Base-by-base conservation (phyloP, 2,888 invertebrate genomes). In the Graphium colonna region DNA sequence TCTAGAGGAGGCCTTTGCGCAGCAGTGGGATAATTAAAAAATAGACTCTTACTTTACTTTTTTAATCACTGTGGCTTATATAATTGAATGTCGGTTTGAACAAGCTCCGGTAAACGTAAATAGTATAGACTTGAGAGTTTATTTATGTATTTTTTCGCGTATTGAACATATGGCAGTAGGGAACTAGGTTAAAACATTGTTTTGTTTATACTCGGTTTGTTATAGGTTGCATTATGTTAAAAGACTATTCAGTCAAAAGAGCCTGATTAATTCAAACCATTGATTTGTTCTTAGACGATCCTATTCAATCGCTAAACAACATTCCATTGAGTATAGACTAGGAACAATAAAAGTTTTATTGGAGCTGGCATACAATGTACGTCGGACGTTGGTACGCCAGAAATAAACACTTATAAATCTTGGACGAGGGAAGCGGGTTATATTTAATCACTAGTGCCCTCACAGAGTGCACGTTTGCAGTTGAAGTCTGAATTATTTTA, bases 391-490 rank as follows among this genome's bases (percentile, higher is more conserved):
- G 56, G 63, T 63, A 63, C 63, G 68, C 73, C 73, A 71, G 79
- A 77, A 84, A 83, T 85, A 84, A 84, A 80, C 83, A 81, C 85
- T 77, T 85, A 86, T 88, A 88, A 87, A 88, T 88, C 85, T 86
- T 72, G 5, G 13, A 12, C 36, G 36, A 21, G 36, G 36, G 36
- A 61, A 63, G 63, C 70, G 73, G 75, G 77, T 82, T 79, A 80
- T 79, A 85, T 88, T 87, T 87, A 87, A 87, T 87, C 84, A 85
- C 79, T 70, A 59, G 67, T 73, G 77, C 73, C 74, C 79, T 79
- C 79, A 77, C 78, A 76, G 76, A 76, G 75, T 67, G 81, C 80
- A 80, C 79, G 80, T 78, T 82, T 75, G 78, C 73, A 82, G 75
- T 76, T 76, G 75, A 77, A 80, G 67, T 65, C 72, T 79, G 79